phyloP scores from a whole-genome alignment of 2,113 vertebrate genomes.

The Cyprinus carpio region DNA sequence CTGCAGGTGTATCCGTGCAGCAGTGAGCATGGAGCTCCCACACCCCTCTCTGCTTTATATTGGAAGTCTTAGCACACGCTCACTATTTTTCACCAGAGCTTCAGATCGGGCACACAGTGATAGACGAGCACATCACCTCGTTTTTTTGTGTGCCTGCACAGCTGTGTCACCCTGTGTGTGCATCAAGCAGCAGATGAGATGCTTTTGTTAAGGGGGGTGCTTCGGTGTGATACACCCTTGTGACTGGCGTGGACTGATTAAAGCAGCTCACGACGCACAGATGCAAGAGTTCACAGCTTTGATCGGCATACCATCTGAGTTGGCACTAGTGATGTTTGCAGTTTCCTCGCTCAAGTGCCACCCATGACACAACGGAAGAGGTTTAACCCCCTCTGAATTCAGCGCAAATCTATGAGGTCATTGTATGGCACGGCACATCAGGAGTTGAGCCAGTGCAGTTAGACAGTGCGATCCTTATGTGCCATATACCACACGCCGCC shows the following conservation, averaged over 20 bases:
- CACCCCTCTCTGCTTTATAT: slow-evolving; percentile 11
- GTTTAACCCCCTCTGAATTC: slow-evolving; percentile 35
- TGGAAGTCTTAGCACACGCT: not conserved
- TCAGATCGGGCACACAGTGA: not conserved
- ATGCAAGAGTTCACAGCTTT: not conserved
- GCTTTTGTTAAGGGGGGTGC: not conserved
- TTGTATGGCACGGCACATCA: slow-evolving; percentile 40
- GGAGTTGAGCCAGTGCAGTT: slow-evolving; percentile 9
- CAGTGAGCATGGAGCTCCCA: slow-evolving; percentile 13
- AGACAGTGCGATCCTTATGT: slow-evolving; percentile 56
- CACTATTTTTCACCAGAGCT: not conserved
- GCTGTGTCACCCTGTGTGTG: not conserved
- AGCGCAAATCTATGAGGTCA: slow-evolving; percentile 42
- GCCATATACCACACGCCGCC: slow-evolving; percentile 36
- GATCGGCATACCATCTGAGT: not conserved
- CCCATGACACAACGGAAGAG: slow-evolving; percentile 7
- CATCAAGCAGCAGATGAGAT: not conserved
- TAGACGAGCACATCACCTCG: not conserved
- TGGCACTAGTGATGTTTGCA: not conserved
- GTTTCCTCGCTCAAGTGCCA: slow-evolving; percentile 31
- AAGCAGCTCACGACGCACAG: not conserved
- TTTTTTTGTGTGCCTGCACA: not conserved
- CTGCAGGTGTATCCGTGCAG: slow-evolving; percentile 28
- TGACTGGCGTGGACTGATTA: not conserved
- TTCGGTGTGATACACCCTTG: not conserved